phyloP scores from a whole-genome alignment of 2,888 invertebrate species.

The Phyto melanocephala region DNA sequence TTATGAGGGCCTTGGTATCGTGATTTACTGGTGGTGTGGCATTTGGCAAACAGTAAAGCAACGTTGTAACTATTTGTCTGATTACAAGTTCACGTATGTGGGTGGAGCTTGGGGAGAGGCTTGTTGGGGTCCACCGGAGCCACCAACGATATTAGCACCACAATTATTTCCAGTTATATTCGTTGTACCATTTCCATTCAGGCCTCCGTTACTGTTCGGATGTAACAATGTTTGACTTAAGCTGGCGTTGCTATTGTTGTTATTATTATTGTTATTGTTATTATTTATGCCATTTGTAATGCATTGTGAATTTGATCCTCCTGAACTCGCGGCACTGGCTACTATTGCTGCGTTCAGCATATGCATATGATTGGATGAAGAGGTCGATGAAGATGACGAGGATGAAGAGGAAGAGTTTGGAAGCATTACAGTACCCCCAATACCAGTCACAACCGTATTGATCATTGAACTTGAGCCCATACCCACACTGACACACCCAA shows the following conservation, averaged over 20 bases:
- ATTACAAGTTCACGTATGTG: conserved; percentile 92
- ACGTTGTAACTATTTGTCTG: conserved; percentile 3
- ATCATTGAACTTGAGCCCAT: conserved; percentile 70
- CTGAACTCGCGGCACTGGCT: conserved; percentile 20
- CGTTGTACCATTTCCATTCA: conserved; percentile 42
- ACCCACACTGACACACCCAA: conserved; percentile 60
- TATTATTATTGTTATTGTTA: conserved; percentile 14
- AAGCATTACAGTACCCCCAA: conserved; percentile 74
- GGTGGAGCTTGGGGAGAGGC: conserved; percentile 91
- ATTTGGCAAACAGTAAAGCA: background rate
- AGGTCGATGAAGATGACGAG: conserved; percentile 75
- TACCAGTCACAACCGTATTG: conserved; percentile 76
- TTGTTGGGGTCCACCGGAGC: conserved; percentile 75
- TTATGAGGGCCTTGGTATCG: conserved; percentile 2
- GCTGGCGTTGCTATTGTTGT: conserved; percentile 17
- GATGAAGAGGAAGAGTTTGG: conserved; percentile 77
- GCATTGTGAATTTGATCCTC: conserved; percentile 46
- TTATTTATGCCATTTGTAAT: conserved; percentile 52
- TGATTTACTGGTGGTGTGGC: too few relatives aligned
- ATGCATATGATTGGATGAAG: conserved; percentile 75
- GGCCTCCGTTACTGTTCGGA: conserved; percentile 26
- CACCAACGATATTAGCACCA: conserved; percentile 46
- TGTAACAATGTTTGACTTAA: conserved; percentile 38
- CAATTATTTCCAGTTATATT: conserved; percentile 48
- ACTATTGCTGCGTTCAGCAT: conserved; percentile 67